Evolutionary conservation across 2,888 invertebrate species (phyloP), one percentile per base, ranked within the genome.

Genomic region (Tenthredo livida): DNA sequence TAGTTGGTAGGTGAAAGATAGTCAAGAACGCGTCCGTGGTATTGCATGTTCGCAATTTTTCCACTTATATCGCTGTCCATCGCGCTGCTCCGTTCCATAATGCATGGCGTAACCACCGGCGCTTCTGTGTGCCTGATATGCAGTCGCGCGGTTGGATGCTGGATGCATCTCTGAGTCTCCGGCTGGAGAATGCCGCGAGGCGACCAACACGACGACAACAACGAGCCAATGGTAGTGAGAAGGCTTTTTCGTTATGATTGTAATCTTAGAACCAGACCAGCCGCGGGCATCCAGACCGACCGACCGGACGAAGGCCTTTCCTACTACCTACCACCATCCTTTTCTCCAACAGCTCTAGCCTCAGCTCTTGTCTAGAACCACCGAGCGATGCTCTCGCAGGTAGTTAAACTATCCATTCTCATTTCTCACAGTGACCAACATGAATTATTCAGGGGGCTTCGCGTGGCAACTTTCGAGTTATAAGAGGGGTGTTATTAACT

Each of bases 221-320:
- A 84, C 73, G 85, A 86, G 86, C 89, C 89, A 89, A 90, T 89
- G 88, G 88, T 88, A 90, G 88, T 88, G 88, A 89, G 88, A 89
- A 88, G 89, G 83, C 88, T 89, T 91, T 91, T 92, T 91, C 90
- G 90, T 91, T 91, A 90, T 89, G 91, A 92, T 92, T 89, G 90
- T 91, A 90, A 91, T 92, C 92, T 91, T 88, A 88, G 88, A 90
- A 90, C 88, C 90, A 89, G 90, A 91, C 88, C 89, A 89, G 90
- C 90, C 89, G 86, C 87, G 88, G 90, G 90, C 90, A 85, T 89
- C 88, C 87, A 87, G 89, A 90, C 89, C 88, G 86, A 90, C 89
- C 88, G 86, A 88, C 88, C 43, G 43, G 87, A 88, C 87, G 86
- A 88, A 85, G 75, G 84, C 87, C 84, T 86, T 86, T 87, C 65